These are phyloP conservation scores for Blastobasis lacticolella DNA, from an alignment of 2,888 invertebrate genomes.

Conservation along the genomic window DNA sequence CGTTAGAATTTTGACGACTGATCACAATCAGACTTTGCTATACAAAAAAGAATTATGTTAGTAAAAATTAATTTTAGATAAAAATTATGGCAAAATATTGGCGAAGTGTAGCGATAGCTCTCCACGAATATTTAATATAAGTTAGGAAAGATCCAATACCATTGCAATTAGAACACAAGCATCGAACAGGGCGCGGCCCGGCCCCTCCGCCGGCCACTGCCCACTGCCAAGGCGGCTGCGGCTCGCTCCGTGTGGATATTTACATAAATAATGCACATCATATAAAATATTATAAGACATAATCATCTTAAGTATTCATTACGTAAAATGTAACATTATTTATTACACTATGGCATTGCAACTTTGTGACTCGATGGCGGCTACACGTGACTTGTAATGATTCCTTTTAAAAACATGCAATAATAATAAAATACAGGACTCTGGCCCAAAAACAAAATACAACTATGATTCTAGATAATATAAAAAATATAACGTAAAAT, in stretches of 20 bases:
- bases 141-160: conserved; percentile 41
- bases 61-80: conserved; percentile 44
- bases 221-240: background rate
- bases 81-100: conserved; percentile 69
- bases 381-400: too few species aligned
- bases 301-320: conserved; percentile 51
- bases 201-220: background rate
- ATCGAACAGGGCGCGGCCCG: conserved; percentile 33
- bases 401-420: too few species aligned
- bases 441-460: too few species aligned
- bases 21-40: conserved; percentile 41
- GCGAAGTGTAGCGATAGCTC: conserved; percentile 54
- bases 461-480: too few species aligned
- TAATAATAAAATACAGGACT: too few species aligned
- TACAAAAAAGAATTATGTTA: conserved; percentile 36
- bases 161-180: conserved; percentile 36
- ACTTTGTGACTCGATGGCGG: conserved; percentile 59
- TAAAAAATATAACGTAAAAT: too few species aligned
- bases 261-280: conserved; percentile 57
- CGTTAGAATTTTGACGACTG: conserved; percentile 52
- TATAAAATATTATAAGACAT: conserved; percentile 52
- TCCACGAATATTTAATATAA: conserved; percentile 50
- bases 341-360: conserved; percentile 64
- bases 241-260: conserved; percentile 34
- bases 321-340: conserved; percentile 36